Evolutionary conservation across 2,888 invertebrate species (phyloP).

Genomic region (Acheta domesticus): DNA sequence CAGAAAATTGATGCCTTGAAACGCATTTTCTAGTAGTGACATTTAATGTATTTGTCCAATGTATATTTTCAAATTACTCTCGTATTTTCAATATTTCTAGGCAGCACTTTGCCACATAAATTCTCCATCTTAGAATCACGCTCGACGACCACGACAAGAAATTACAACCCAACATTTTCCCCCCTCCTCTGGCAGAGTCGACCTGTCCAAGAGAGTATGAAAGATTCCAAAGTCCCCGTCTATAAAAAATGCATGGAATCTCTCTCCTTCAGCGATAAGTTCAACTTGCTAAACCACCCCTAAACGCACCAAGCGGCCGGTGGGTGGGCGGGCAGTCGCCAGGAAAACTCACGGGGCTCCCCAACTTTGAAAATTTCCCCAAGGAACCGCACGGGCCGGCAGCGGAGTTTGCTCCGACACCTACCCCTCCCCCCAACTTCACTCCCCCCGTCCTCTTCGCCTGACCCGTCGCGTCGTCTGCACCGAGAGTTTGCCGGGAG

Average conservation of each 20-base stretch:
- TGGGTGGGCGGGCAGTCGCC: background rate
- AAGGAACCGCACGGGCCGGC: background rate
- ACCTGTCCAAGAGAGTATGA: background rate
- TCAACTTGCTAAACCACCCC: background rate
- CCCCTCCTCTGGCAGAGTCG: background rate
- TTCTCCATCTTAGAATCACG: no score
- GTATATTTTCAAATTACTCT: no score
- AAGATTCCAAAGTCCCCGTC: background rate
- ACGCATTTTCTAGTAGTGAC: no score
- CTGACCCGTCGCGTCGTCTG: no score
- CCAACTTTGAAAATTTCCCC: constrained; percentile 10
- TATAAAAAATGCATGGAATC: constrained; percentile 8
- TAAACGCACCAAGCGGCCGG: background rate
- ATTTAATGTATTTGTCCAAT: no score
- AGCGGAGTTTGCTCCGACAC: background rate
- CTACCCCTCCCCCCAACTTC: no score
- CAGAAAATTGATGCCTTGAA: no score
- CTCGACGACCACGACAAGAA: no score
- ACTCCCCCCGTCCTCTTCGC: no score
- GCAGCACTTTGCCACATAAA: no score
- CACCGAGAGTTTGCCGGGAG: no score
- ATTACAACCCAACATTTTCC: background rate
- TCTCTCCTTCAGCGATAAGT: background rate
- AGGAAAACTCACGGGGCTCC: background rate
- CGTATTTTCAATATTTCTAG: no score